phyloP scores from a whole-genome alignment of 1,140 invertebrate species.

The Gryllus bimaculatus region DNA sequence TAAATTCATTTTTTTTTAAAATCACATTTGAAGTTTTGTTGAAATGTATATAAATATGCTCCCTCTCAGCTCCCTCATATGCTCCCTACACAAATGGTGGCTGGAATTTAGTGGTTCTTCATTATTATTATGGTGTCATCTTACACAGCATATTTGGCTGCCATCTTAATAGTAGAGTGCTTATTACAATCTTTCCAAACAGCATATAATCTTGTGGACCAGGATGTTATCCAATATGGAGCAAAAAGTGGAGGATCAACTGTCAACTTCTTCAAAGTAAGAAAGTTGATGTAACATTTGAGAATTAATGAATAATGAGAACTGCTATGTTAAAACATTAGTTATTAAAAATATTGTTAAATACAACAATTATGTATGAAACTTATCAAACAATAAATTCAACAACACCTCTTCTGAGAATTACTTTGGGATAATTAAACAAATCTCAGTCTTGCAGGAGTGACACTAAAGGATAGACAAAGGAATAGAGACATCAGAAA shows the following conservation, averaged over 20 bases:
- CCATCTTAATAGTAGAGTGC: conserved; percentile 87
- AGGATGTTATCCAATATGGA: conserved; percentile 76
- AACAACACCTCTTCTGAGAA: no score
- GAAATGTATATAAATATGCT: neutral
- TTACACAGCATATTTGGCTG: conserved; percentile 94
- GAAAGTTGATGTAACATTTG: conserved; percentile 31
- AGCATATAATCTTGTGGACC: conserved; percentile 74
- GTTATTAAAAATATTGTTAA: neutral
- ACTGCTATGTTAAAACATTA: no score
- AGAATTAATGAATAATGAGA: conserved; percentile 30
- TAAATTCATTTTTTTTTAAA: no score
- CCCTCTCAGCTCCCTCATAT: conserved; percentile 56
- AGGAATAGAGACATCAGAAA: no score
- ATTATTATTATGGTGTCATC: conserved; percentile 91
- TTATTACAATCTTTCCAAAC: conserved; percentile 68
- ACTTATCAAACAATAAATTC: no score
- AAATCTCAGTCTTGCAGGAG: no score
- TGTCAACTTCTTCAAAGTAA: conserved; percentile 73
- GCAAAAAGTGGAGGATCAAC: conserved; percentile 73
- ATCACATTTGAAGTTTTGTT: neutral
- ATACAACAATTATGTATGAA: neutral
- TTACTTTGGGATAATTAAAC: no score
- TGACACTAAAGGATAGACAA: no score
- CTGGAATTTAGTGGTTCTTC: conserved; percentile 88
- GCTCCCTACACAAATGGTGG: conserved; percentile 67